Evolutionary conservation across 2,888 invertebrate genomes (phyloP), one percentile per base, ranked within the genome.

Genomic region (Conchocele bisecta): DNA sequence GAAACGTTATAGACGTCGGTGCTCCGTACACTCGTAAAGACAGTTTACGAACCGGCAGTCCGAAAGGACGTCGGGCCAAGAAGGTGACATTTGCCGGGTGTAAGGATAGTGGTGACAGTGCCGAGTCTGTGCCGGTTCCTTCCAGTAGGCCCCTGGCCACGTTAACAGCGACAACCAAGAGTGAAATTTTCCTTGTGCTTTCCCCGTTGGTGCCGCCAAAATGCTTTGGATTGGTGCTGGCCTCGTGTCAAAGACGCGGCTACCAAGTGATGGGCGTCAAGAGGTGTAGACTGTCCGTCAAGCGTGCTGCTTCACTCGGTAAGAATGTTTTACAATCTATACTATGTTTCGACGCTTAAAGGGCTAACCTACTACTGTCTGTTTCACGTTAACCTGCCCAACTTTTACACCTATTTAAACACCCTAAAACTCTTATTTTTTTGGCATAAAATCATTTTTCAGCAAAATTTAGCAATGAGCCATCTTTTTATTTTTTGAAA

Each of bases 201-300:
- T 88, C 89, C 0, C 88, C 89, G 4, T 57, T 88, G n/a, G 79
- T 89, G 26, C 86, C 88, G n/a, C 73, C 83, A 0, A 82, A 76
- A 51, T 83, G 82, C 68, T 75, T 88, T 44, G 89, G 90, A 29
- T 75, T 88, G 22, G 58, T 90, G 3, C 65, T 89, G 67, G 80
- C 86, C 3, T 82, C 84, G 3, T 84, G 85, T 68, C 88, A 89
- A 72, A 75, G 85, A 37, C 54, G 88, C 15, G 89, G 89, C 5
- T 90, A 83, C 63, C 86, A 84, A 75, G 75, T 89, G n/a, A 69
- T 85, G 31, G 90, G 89, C 13, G 61, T 89, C 1, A 75, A 76
- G 46, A 71, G 89, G 17, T 59, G 73, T 5, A 81, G 82, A 22
- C 74, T 90, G 24, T 83, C 81, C 7, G 58, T 75, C 15, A 88